A percentile compares a stretch with the other conserved stretches of the same genome.
Conservation (phyloP, 2,888 invertebrate genomes). For the Zonitis immaculata region DNA sequence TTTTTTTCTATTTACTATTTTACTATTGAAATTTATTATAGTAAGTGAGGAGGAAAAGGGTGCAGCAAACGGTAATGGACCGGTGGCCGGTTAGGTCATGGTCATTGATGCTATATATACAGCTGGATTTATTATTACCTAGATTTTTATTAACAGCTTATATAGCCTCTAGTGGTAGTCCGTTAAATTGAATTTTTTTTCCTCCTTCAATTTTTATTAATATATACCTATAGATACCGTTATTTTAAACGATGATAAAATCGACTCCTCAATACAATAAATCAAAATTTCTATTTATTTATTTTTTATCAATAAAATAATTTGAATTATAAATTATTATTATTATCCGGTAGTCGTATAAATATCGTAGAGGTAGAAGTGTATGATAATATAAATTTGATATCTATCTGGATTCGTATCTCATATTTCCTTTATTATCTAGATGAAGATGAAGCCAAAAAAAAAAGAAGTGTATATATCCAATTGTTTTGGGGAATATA, state of each 20-base stretch:
- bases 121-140: not conserved
- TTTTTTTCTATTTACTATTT: not conserved
- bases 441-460: not conserved
- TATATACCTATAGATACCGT: too few species aligned
- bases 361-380: too few species aligned
- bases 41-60: not conserved
- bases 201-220: too few species aligned
- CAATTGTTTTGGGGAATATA: not conserved
- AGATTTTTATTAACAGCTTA: not conserved
- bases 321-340: not conserved
- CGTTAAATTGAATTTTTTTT: too few species aligned
- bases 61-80: constrained; percentile 18
- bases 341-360: not conserved
- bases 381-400: not conserved
- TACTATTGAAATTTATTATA: too few species aligned
- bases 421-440: not conserved
- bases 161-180: not conserved
- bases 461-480: too few species aligned
- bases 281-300: too few species aligned
- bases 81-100: constrained; percentile 30
- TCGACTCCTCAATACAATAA: too few species aligned
- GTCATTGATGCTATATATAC: constrained; percentile 17
- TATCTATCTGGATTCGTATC: not conserved
- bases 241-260: too few species aligned
- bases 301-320: not conserved